Conservation (phyloP, 2,888 invertebrate species). For the Cephus sareptanus region DNA sequence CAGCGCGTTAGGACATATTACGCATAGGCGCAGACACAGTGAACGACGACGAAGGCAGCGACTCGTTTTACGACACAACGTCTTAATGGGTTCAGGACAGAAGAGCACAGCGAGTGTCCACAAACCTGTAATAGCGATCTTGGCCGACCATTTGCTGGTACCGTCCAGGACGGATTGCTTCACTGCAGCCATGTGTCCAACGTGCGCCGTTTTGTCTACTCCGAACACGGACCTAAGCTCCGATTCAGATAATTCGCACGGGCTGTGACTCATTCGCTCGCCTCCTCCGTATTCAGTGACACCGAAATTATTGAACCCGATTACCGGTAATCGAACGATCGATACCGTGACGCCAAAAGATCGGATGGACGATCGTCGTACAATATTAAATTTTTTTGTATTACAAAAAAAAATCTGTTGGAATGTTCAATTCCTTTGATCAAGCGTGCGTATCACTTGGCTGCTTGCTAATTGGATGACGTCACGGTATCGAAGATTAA, state of each 20-base stretch:
- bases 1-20: not conserved
- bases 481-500: constrained; percentile 37
- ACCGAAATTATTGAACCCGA: not conserved
- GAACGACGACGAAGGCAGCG: constrained; percentile 11
- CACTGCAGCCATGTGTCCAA: constrained; percentile 96
- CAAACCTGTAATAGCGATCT: constrained; percentile 99
- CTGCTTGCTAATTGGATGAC: constrained; percentile 43
- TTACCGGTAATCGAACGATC: not conserved
- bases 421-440: not conserved
- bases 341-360: not conserved
- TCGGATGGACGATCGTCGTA: not conserved
- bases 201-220: constrained; percentile 93
- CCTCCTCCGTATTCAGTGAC: constrained; percentile 27
- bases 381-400: too few species aligned
- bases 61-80: constrained; percentile 11
- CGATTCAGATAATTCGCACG: constrained; percentile 34
- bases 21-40: not conserved
- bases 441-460: constrained; percentile 6
- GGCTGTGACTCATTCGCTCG: constrained; percentile 42
- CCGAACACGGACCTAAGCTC: constrained; percentile 91
- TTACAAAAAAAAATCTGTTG: not conserved
- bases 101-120: constrained; percentile 59
- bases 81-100: constrained; percentile 22
- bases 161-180: constrained; percentile 99
- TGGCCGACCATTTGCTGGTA: constrained; percentile 99